Evolutionary conservation across 2,888 invertebrate genomes (phyloP), one percentile per base, ranked within the genome.

Genomic region (Perizoma flavofasciatum): DNA sequence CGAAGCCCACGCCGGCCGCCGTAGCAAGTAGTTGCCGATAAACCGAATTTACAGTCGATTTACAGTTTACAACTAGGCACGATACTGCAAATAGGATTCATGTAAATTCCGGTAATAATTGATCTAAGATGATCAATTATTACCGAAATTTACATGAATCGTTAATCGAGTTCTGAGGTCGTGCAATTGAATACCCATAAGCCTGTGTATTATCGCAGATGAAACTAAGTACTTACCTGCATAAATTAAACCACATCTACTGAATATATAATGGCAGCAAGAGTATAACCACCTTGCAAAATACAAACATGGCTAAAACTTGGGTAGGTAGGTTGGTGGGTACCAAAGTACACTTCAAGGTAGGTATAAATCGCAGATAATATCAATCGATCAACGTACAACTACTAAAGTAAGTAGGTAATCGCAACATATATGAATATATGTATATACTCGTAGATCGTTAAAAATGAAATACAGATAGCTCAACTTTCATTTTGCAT

Each of bases 21-120:
- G 7, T 7, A 37, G 37, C 7, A 3, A 37, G 6, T 37, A 6
- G 37, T 4, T 37, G 40, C 49, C 44, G 44, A 54, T 51, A 56
- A 48, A 41, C 34, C 55, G 60, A 55, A 64, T 64, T 64, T 64
- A 50, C 58, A 61, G 60, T 63, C 66, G 59, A 64, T 66, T 67
- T 56, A 57, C 60, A 53, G 54, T 37, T 37, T 53, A 39, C 22
- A 49, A 46, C 57, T 48, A 32, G 52, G 54, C 40, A 57, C 63
- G 55, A 51, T 62, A 57, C 56, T 43, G 50, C 52, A 61, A 66
- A 67, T 63, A 63, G 61, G 56, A 61, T 60, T 64, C 63, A 59
- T 60, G 64, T 37, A 63, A 63, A 68, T 59, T 53, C 49, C 41
- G 33, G 56, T 59, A 56, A 58, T 63, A 48, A 49, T 41, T 57